Base-by-base conservation (phyloP, 1,140 invertebrate species). In the Stenopsyche tienmushanensis region DNA sequence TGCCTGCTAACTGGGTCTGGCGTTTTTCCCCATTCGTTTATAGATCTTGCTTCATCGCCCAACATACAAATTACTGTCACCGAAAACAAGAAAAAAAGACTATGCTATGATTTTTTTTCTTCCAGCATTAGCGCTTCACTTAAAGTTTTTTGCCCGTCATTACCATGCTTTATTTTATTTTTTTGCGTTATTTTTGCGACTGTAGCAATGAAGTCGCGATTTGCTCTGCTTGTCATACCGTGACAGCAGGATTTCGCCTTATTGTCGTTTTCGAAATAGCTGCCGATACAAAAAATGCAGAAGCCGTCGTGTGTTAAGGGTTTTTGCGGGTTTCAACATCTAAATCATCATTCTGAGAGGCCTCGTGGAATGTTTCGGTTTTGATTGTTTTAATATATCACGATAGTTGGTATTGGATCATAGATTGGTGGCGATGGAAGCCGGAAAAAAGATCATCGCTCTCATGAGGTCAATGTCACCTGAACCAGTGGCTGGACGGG, bases 401-500 rank as follows among this genome's bases (percentile, higher is more conserved):
- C n/a, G n/a, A n/a, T n/a, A n/a, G n/a, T n/a, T n/a, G n/a, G n/a
- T n/a, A n/a, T n/a, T n/a, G n/a, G n/a, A n/a, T n/a, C n/a, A n/a
- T n/a, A n/a, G n/a, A n/a, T n/a, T n/a, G n/a, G n/a, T n/a, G n/a
- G n/a, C n/a, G n/a, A n/a, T n/a, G n/a, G 50, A 53, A 10, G 21
- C 50, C 50, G 50, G 50, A 53, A 53, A 53, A 26, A 55, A 55
- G 52, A 55, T 55, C 52, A 55, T 55, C 52, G 52, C 26, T 34
- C 52, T 55, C 52, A 55, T 34, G 24, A n/a, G 54, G 54, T 57
- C 54, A 57, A 57, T 57, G 54, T 57, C 54, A n/a, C 23, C 34
- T 29, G 34, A 8, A 13, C 34, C 39, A 39, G 23, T 49, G 47
- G 47, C 47, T 49, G 47, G 52, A 55, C 39, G 26, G 21, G 34